These are phyloP conservation scores for Bombus confusus DNA, from an alignment of 1,140 invertebrate species.

Conservation along the genomic window DNA sequence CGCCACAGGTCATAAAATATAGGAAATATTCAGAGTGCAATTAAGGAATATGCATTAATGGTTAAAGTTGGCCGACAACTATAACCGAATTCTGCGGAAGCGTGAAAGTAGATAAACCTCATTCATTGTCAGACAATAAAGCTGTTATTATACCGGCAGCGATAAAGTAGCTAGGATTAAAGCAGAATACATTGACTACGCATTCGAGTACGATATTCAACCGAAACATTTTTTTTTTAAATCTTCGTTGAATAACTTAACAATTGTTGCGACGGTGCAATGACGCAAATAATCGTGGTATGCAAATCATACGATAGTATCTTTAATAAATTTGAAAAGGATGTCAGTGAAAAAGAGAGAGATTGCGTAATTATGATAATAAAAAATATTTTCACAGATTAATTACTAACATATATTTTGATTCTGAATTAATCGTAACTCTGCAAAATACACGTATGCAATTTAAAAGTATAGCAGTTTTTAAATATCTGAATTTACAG, in stretches of 20 bases:
- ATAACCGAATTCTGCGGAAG: not conserved
- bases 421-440: too few relatives aligned
- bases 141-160: not conserved
- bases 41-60: not conserved
- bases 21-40: not conserved
- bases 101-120: not conserved
- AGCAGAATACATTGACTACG: not conserved
- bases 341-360: too few relatives aligned
- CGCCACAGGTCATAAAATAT: not conserved
- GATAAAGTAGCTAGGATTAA: slow-evolving; percentile 16
- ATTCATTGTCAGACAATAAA: slow-evolving; percentile 6
- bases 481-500: not conserved
- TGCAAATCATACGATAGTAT: too few relatives aligned
- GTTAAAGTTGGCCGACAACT: not conserved
- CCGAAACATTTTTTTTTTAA: not conserved
- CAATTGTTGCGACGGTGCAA: not conserved
- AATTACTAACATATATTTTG: too few relatives aligned
- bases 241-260: not conserved
- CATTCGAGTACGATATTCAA: not conserved
- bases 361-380: too few relatives aligned
- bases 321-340: too few relatives aligned
- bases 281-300: too few relatives aligned
- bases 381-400: too few relatives aligned
- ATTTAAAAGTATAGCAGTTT: too few relatives aligned
- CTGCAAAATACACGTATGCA: too few relatives aligned